Percentiles rank a stretch among this genome's conserved stretches.
These are phyloP conservation scores for Coregonus suidteri DNA, from an alignment of 2,797 vertebrate genomes.

Conservation along the genomic window DNA sequence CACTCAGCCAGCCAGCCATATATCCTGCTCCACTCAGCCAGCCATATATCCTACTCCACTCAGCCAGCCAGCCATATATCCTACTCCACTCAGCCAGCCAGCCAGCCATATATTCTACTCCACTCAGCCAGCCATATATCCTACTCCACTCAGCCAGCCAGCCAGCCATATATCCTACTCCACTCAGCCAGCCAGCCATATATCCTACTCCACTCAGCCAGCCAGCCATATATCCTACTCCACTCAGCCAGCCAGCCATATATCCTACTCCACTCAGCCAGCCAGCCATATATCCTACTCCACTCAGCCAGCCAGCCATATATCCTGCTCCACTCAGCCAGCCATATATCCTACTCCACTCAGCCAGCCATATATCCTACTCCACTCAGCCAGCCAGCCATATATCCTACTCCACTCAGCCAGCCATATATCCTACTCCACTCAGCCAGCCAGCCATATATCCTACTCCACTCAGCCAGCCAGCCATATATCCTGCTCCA, in stretches of 20 bases:
- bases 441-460: conserved; percentile 22
- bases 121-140: too few species aligned
- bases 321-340: conserved; percentile 62
- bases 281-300: conserved; percentile 84
- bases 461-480: conserved; percentile 54
- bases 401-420: conserved; percentile 68
- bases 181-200: conserved; percentile 81
- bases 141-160: conserved; percentile 48
- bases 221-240: too few species aligned
- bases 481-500: conserved; percentile 51
- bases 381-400: conserved; percentile 80
- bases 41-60: too few species aligned
- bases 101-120: conserved; percentile 62
- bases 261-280: conserved; percentile 51
- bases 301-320: conserved; percentile 81
- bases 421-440: conserved; percentile 52
- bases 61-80: conserved; percentile 70
- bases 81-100: conserved; percentile 85
- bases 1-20: too few species aligned
- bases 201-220: conserved; percentile 65
- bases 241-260: too few species aligned
- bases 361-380: conserved; percentile 79
- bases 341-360: conserved; percentile 50
- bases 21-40: too few species aligned
- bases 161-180: conserved; percentile 81